Evolutionary conservation across 2,888 invertebrate genomes (phyloP), one percentile per base, ranked within the genome.

Genomic region (Labia minor): DNA sequence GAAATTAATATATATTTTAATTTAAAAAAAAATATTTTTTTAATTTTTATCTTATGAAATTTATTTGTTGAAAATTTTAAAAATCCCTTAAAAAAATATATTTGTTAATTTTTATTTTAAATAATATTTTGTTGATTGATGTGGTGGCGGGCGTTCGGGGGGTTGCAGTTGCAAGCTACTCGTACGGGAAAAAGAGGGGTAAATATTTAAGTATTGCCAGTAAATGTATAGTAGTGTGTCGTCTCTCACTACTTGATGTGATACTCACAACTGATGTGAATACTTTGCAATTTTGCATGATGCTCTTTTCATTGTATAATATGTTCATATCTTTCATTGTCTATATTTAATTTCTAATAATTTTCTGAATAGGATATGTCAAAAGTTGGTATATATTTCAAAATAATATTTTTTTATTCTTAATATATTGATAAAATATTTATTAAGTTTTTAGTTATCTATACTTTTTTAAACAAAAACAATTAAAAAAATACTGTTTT

Each of bases 111-210:
- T 62, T 19, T 63, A 19, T 49, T 20, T 66, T 11, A 63, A 21
- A 61, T 64, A 63, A 68, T 18, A 68, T 66, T 68, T 66, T 67
- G 69, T 71, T 71, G 63, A 70, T 66, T 70, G 69, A 61, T 71
- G 33, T 8, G 6, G 33, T 11, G 33, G 11, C 11, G 33, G 33
- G 33, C 68, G 68, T 74, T 73, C 75, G 73, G 72, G 74, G 74
- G 76, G 74, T 74, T 72, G 78, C 83, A 83, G 81, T 79, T 83
- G 77, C 81, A 81, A 77, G 79, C 81, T 74, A 80, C 81, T 76
- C 81, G 80, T 76, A 81, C 80, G 79, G 79, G 80, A 77, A 81
- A 79, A 26, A 21, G 69, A 77, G 78, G 81, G 83, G 82, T 83
- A 83, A 82, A 80, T 81, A 81, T 74, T 68, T 73, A 72, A 71